Base-by-base conservation (phyloP, 1,140 invertebrate species). In the Aphidius ervi region DNA sequence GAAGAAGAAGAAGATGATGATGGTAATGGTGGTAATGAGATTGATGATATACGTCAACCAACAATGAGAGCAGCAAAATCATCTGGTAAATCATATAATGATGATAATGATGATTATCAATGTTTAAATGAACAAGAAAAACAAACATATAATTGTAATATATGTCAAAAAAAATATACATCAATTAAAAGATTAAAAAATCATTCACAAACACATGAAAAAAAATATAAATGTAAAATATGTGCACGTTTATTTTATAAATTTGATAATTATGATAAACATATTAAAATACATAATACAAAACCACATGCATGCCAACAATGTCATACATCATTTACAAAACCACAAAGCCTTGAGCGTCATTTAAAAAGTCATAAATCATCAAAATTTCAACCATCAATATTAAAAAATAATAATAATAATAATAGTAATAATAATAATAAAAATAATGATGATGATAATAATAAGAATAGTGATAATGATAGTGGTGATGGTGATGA, bases 121-220 rank as follows among this genome's bases (percentile, higher is more conserved):
- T 31, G 23, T 31, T 31, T 31, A 31, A 31, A 31, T 31, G 65
- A 70, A 54, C 57, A 58, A 2, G 67, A 71, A 23, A 70, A 70
- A 23, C 70, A 63, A 5, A 72, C 74, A 50, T 79, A 74, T 46
- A 70, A 74, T 16, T 80, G 78, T 41, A 70, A 75, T n/a, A 46
- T 72, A 4, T 80, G 77, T 46, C 70, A 66, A 0, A 79, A 78
- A 46, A 62, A 62, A 9, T 78, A 76, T 9, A 67, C 67, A 4
- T 75, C 75, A 0, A 69, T 74, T n/a, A 77, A 78, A 46, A 74
- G 74, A 6, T 58, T 78, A 5, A 79, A 76, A 55, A 79, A 79
- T 57, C 77, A 80, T 62, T 69, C 70, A 4, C 58, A 71, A 37
- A 69, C 73, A 8, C 78, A 80, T 39, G 74, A 74, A 10, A 79